Percentiles rank a stretch among this genome's conserved stretches.
Evolutionary conservation across 2,113 vertebrate genomes (phyloP).

Genomic region (Maccullochella peelii): DNA sequence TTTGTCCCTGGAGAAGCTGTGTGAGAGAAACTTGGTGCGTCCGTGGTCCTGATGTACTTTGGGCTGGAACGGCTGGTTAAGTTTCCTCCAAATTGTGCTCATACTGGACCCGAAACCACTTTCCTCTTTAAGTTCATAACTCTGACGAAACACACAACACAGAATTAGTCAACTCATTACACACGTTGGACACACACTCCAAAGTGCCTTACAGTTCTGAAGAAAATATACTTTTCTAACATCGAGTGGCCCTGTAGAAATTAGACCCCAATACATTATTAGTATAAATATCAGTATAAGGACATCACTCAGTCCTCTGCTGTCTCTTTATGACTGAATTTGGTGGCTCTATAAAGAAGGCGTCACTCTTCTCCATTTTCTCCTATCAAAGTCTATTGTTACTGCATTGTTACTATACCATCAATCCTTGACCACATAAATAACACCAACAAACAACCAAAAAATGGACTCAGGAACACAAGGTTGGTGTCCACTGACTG

Average conservation of each 20-base stretch:
- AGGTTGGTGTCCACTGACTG: background rate
- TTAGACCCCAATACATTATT: background rate
- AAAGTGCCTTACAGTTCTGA: background rate
- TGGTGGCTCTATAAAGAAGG: background rate
- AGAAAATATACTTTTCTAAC: background rate
- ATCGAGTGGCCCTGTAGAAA: background rate
- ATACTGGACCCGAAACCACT: constrained; percentile 88
- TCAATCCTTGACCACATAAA: background rate
- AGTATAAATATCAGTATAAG: background rate
- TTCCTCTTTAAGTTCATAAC: constrained; percentile 92
- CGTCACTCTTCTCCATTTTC: background rate
- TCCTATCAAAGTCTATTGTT: background rate
- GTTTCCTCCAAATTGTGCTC: constrained; percentile 87
- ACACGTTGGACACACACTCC: background rate
- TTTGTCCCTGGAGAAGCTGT: constrained; percentile 96
- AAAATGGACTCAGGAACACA: background rate
- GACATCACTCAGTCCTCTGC: background rate
- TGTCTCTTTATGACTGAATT: background rate
- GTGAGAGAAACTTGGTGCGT: constrained; percentile 91
- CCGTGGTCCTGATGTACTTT: constrained; percentile 85
- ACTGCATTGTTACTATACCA: background rate
- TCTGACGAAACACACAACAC: constrained; percentile 77
- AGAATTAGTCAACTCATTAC: background rate
- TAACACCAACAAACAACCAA: background rate
- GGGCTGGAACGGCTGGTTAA: constrained; percentile 92